These are phyloP conservation scores for Porites evermanni DNA, from an alignment of 92 coral and sea anemone species.

Conservation along the genomic window DNA sequence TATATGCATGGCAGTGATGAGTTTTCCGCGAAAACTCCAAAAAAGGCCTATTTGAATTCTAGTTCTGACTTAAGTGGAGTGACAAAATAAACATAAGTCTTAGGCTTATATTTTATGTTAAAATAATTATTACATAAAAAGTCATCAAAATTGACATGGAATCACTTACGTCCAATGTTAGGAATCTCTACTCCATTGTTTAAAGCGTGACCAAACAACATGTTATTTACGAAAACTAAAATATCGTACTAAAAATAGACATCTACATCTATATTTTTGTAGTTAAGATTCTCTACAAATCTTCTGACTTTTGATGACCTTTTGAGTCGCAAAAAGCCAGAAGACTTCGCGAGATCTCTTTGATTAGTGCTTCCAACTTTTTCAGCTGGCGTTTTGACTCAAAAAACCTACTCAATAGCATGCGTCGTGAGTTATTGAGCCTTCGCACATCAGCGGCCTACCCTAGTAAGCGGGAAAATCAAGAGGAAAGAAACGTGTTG, in stretches of 20 bases:
- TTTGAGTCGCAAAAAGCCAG: too few species aligned
- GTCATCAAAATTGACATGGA: not conserved
- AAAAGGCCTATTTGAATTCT: too few species aligned
- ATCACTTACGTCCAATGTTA: constrained; percentile 78
- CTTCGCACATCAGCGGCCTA: constrained; percentile 21
- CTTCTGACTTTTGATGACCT: too few species aligned
- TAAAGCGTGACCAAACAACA: constrained; percentile 42
- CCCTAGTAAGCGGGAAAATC: constrained; percentile 53
- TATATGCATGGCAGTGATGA: too few species aligned
- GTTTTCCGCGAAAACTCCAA: too few species aligned
- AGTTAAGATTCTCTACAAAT: too few species aligned
- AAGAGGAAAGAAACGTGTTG: constrained; percentile 41
- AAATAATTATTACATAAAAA: too few species aligned
- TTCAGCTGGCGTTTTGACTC: too few species aligned
- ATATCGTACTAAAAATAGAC: not conserved
- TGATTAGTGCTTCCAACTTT: not conserved
- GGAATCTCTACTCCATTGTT: constrained; percentile 79
- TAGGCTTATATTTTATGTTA: too few species aligned
- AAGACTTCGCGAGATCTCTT: not conserved
- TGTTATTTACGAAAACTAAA: not conserved
- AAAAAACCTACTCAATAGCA: not conserved
- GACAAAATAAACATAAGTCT: too few species aligned
- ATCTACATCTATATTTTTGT: too few species aligned
- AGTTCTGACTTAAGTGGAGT: too few species aligned
- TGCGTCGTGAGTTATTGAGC: not conserved